Evolutionary conservation across 64 coral and sea anemone species (phyloP).

Genomic region (Porites lutea): DNA sequence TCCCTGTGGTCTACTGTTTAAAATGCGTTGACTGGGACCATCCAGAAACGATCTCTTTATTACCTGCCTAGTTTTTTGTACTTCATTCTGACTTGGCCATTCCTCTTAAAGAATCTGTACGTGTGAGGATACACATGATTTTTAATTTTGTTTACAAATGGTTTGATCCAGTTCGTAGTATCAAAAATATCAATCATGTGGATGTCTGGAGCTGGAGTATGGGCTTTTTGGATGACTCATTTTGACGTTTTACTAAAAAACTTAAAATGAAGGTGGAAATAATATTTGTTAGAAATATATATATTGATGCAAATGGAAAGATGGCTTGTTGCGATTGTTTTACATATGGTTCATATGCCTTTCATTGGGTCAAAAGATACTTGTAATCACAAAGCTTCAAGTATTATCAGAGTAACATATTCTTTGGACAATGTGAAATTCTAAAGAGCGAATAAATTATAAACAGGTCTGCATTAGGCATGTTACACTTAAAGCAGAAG

Average conservation of each 20-base stretch:
- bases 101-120: background rate
- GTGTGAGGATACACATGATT: background rate
- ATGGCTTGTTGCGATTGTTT: too few species aligned
- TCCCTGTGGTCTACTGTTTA: background rate
- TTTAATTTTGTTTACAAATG: background rate
- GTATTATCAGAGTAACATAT: too few species aligned
- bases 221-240: background rate
- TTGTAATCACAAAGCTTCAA: too few species aligned
- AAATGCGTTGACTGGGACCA: background rate
- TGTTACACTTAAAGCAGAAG: constrained; percentile 20
- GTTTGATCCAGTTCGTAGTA: background rate
- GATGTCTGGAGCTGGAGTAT: background rate
- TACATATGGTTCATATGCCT: too few species aligned
- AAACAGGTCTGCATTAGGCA: too few species aligned
- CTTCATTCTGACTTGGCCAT: background rate
- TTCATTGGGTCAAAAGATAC: too few species aligned
- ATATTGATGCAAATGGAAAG: too few species aligned
- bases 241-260: too few species aligned
- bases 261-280: too few species aligned
- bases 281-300: background rate
- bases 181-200: constrained; percentile 6
- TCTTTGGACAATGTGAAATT: too few species aligned
- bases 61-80: background rate
- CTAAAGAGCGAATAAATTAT: too few species aligned
- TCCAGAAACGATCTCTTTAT: background rate